phyloP scores from a whole-genome alignment of 2,797 vertebrate genomes.

The Argyrosomus regius region DNA sequence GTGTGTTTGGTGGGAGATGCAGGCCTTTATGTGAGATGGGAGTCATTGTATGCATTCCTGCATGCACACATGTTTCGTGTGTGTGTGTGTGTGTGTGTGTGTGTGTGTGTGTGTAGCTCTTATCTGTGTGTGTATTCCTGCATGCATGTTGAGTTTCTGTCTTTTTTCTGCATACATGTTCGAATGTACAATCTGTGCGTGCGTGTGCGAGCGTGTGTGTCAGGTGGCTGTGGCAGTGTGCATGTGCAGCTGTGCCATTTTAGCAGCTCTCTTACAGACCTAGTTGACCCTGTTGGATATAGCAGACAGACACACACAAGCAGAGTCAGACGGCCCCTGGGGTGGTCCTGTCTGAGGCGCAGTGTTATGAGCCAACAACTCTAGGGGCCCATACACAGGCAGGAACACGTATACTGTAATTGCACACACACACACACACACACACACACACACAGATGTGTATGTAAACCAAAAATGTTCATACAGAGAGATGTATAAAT shows the following conservation, averaged over 20 bases:
- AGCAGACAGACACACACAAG: constrained; percentile 77
- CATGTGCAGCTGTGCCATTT: constrained; percentile 66
- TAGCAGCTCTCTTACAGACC: constrained; percentile 75
- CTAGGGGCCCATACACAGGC: constrained; percentile 72
- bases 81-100: not conserved
- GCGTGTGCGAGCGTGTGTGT: constrained; percentile 11
- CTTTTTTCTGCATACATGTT: constrained; percentile 27
- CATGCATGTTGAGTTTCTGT: constrained; percentile 26
- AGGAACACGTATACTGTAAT: constrained; percentile 73
- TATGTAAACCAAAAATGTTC: constrained; percentile 1
- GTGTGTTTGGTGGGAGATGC: constrained; percentile 66
- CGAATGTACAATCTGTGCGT: not conserved
- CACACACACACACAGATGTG: constrained; percentile 36
- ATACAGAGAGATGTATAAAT: constrained; percentile 8
- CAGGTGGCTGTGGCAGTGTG: constrained; percentile 45
- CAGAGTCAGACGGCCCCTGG: constrained; percentile 82
- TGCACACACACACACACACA: constrained; percentile 40
- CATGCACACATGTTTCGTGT: constrained; percentile 63
- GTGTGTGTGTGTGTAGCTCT: constrained; percentile 19
- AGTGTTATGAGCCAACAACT: constrained; percentile 75
- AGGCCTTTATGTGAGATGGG: constrained; percentile 70
- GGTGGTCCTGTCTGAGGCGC: constrained; percentile 83
- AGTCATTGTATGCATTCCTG: constrained; percentile 72
- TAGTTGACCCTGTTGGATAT: constrained; percentile 75
- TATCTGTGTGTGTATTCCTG: constrained; percentile 43